Conservation (phyloP, 2,888 invertebrate species). For the Stenurella melanura region DNA sequence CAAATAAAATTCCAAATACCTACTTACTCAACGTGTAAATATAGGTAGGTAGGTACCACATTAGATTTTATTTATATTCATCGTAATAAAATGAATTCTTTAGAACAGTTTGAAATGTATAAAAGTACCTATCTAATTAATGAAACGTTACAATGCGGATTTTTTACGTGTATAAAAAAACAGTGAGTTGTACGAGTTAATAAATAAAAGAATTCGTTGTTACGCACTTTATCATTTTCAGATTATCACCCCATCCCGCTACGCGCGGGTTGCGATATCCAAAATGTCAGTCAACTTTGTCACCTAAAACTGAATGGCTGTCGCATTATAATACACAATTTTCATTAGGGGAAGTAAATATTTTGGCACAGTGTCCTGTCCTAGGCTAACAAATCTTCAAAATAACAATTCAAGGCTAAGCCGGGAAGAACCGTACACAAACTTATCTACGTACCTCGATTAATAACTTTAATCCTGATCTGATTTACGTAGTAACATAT, state of each 20-base stretch:
- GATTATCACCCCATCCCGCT: constrained; percentile 22
- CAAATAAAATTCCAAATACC: constrained; percentile 1
- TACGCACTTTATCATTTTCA: constrained; percentile 34
- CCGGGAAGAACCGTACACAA: constrained; percentile 59
- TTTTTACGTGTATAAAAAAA: neutral
- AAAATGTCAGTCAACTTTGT: constrained; percentile 30
- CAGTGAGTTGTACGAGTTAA: neutral
- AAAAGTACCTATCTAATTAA: neutral
- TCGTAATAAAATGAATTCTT: too few relatives aligned
- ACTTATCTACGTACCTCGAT: constrained; percentile 55
- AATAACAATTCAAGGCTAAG: constrained; percentile 65
- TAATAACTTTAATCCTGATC: constrained; percentile 49
- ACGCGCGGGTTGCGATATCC: constrained; percentile 29
- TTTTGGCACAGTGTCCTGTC: constrained; percentile 45
- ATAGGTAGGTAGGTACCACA: too few relatives aligned
- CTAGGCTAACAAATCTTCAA: constrained; percentile 62
- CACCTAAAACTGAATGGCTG: neutral
- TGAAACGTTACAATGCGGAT: too few relatives aligned
- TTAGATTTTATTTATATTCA: too few relatives aligned
- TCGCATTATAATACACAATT: neutral
- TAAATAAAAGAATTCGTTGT: neutral
- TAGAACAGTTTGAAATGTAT: too few relatives aligned
- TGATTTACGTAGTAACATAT: constrained; percentile 55
- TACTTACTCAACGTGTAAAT: too few relatives aligned
- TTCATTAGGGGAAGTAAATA: neutral